Conservation (phyloP, 2,797 vertebrate species). For the Manis crassicaudata region DNA sequence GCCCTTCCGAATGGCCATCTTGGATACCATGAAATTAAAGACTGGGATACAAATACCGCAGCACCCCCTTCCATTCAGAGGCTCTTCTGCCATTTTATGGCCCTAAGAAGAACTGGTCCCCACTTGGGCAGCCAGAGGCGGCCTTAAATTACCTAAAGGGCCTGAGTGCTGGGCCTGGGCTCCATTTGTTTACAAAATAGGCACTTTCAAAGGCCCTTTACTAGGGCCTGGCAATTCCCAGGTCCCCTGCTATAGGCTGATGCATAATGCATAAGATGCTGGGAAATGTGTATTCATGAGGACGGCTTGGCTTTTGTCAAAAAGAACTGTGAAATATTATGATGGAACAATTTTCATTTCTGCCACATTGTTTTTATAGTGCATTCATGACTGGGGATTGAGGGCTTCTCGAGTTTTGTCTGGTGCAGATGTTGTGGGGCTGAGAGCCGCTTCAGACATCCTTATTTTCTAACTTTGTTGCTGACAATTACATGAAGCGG, state of each 20-base stretch:
- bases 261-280: slow-evolving; percentile 88
- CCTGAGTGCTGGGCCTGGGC: slow-evolving; percentile 62
- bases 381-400: slow-evolving; percentile 86
- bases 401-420: slow-evolving; percentile 82
- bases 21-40: slow-evolving; percentile 68
- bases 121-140: slow-evolving; percentile 32
- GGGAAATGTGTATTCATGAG: slow-evolving; percentile 89
- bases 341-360: slow-evolving; percentile 89
- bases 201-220: slow-evolving; percentile 86
- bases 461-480: slow-evolving; percentile 81
- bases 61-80: neutral
- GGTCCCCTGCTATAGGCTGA: slow-evolving; percentile 82
- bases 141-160: slow-evolving; percentile 79
- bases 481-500: slow-evolving; percentile 79
- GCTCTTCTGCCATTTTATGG: neutral
- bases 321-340: slow-evolving; percentile 89
- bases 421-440: slow-evolving; percentile 81
- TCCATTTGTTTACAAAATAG: slow-evolving; percentile 86
- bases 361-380: slow-evolving; percentile 89
- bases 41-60: neutral
- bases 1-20: slow-evolving; percentile 47
- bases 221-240: slow-evolving; percentile 87
- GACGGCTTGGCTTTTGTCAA: slow-evolving; percentile 88
- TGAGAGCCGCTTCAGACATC: slow-evolving; percentile 77
- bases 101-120: slow-evolving; percentile 23